Evolutionary conservation across 2,113 vertebrate genomes (phyloP), one percentile per base, ranked within the genome.

Genomic region (Girardinichthys multiradiatus): DNA sequence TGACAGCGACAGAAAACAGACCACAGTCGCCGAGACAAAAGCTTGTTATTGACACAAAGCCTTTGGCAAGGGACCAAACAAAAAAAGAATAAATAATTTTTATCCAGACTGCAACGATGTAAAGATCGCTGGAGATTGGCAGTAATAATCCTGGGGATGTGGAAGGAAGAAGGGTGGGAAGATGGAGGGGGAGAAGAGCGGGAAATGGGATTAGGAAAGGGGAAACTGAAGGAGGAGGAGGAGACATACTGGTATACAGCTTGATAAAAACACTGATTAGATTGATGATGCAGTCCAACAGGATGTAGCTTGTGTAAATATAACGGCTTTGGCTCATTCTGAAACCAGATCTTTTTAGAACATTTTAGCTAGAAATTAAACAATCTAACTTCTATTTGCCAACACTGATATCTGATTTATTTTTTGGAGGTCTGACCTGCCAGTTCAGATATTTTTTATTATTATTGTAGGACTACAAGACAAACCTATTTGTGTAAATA

Each of bases 241-340:
- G 86, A 90, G 84, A 83, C 87, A 86, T 79, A 90, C 85, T 85
- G 90, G 85, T 90, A 86, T 68, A 82, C 70, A 82, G 82, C 87
- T 82, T 82, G 84, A 89, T 81, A 89, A 83, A 74, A 89, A 81
- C 87, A 87, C 27, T 33, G 84, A 89, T 57, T 70, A 80, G 83
- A 87, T 86, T 77, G 81, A 87, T 80, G 74, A 79, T 79, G 59
- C 69, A 61, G 69, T 66, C 58, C 64, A 31, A 57, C 70, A 63
- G 76, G 76, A 62, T 59, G 45, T 76, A 0, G 62, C 61, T 86
- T 74, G 80, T 84, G 68, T 75, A 81, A 86, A 83, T 79, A 64
- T 70, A 67, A 57, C 70, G 77, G 59, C 64, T 68, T n/a, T 19
- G 60, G 68, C 7, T 48, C 73, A 86, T 80, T 82, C 76, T 84